Percentiles rank a stretch among this genome's conserved stretches.
These are phyloP conservation scores for Hippoglossus stenolepis DNA, from an alignment of 2,113 vertebrate genomes.

Conservation along the genomic window DNA sequence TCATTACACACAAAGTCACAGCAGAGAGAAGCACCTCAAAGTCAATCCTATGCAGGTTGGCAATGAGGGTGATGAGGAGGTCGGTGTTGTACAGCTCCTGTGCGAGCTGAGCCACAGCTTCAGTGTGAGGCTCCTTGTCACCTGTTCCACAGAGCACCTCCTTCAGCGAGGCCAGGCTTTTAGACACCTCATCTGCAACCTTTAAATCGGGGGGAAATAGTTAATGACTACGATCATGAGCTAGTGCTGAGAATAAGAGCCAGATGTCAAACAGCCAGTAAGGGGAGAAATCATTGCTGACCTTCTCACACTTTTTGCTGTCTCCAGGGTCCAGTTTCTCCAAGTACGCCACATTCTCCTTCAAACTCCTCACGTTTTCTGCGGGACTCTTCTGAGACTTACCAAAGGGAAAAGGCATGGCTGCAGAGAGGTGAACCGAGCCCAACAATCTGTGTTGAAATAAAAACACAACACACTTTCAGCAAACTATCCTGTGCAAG, in stretches of 20 bases:
- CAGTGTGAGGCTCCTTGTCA: conserved; percentile 87
- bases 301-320: conserved; percentile 86
- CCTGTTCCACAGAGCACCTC: conserved; percentile 84
- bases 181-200: conserved; percentile 85
- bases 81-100: conserved; percentile 88
- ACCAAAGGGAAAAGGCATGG: conserved; percentile 86
- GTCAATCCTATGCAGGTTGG: conserved; percentile 85
- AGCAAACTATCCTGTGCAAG: background rate
- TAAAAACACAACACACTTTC: conserved; percentile 14
- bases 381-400: conserved; percentile 87
- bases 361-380: conserved; percentile 84
- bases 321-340: conserved; percentile 83
- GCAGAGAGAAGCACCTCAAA: conserved; percentile 78
- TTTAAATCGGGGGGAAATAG: conserved; percentile 42
- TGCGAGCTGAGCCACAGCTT: conserved; percentile 85
- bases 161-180: conserved; percentile 83
- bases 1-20: background rate
- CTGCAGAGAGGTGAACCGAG: conserved; percentile 45
- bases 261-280: background rate
- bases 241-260: background rate
- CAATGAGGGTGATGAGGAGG: conserved; percentile 84
- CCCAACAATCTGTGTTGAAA: conserved; percentile 24
- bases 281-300: conserved; percentile 19
- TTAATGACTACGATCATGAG: too few species aligned
- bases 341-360: conserved; percentile 83